Conservation (phyloP, 2,888 invertebrate genomes). For the Lysandra coridon region DNA sequence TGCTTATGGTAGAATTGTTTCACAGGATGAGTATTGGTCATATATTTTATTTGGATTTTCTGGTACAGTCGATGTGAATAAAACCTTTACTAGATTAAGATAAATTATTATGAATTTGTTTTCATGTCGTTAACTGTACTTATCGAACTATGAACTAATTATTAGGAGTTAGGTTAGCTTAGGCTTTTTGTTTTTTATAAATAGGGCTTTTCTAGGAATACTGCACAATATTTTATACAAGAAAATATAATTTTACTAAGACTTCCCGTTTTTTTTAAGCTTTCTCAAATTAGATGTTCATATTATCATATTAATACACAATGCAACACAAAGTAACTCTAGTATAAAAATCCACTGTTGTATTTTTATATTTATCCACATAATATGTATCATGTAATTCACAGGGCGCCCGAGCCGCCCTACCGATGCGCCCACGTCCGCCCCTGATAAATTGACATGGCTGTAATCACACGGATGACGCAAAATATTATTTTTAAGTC, state of each 20-base stretch:
- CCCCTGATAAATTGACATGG: background rate
- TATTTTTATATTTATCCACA: no score
- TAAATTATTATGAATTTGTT: background rate
- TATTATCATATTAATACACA: no score
- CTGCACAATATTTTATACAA: background rate
- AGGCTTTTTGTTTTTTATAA: no score
- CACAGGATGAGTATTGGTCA: conserved; percentile 21
- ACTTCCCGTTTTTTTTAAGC: no score
- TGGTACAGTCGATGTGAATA: background rate
- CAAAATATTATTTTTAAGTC: background rate
- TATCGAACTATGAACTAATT: no score
- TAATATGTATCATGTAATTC: background rate
- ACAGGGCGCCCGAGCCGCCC: background rate
- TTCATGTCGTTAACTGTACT: no score
- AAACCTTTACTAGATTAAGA: background rate
- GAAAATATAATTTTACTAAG: no score
- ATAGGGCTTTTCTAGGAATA: no score
- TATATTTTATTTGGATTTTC: conserved; percentile 28
- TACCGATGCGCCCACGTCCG: background rate
- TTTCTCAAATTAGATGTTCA: no score
- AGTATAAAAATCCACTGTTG: background rate
- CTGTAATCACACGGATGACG: background rate
- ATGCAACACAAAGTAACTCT: background rate
- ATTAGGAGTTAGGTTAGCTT: no score
- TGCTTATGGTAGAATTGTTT: conserved; percentile 65